These are phyloP conservation scores for Hydraecia micacea DNA, from an alignment of 2,888 invertebrate species.

Conservation along the genomic window DNA sequence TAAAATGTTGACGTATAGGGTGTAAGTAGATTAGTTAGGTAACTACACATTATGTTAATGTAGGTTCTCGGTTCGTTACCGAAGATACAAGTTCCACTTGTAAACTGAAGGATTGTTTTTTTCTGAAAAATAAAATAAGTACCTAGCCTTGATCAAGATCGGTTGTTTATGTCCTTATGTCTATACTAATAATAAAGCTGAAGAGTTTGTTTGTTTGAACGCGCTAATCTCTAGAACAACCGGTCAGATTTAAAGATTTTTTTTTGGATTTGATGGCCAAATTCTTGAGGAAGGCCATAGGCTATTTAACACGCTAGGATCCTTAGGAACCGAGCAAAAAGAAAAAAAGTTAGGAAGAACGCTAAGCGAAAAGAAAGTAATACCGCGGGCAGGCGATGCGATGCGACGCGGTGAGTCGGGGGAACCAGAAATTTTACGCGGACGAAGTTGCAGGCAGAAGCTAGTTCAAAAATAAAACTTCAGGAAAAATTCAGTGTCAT, in stretches of 20 bases:
- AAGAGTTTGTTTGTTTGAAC: no score
- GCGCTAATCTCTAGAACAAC: not conserved
- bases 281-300: not conserved
- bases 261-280: not conserved
- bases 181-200: not conserved
- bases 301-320: no score
- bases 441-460: not conserved
- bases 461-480: not conserved
- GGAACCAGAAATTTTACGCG: no score
- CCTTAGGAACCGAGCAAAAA: not conserved
- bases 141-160: not conserved
- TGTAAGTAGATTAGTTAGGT: not conserved
- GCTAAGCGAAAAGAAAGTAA: not conserved
- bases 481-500: not conserved
- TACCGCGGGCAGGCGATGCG: not conserved
- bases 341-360: not conserved
- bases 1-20: constrained; percentile 19
- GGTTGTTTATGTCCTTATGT: not conserved
- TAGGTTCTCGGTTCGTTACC: not conserved
- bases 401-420: no score
- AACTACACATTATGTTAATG: not conserved
- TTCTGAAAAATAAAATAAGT: not conserved
- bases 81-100: not conserved
- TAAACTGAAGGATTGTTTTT: not conserved
- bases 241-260: no score